Conservation (phyloP, 2,113 vertebrate species). For the Euleptes europaea region DNA sequence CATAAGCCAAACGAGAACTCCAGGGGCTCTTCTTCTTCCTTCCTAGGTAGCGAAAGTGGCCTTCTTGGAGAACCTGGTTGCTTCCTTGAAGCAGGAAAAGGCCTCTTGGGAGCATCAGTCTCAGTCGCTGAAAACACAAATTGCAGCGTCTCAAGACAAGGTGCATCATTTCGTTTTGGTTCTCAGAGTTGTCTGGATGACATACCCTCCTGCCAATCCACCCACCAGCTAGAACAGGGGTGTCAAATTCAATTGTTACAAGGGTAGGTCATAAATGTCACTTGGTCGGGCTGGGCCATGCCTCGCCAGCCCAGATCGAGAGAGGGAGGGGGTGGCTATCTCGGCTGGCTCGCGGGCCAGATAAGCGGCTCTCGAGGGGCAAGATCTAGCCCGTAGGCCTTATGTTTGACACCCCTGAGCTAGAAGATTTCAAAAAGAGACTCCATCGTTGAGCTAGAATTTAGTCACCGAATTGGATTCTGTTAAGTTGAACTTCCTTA, state of each 20-base stretch:
- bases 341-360: too few species aligned
- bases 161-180: constrained; percentile 40
- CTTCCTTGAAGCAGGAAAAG: constrained; percentile 78
- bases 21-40: constrained; percentile 4
- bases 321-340: too few species aligned
- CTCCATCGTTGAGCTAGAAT: neutral
- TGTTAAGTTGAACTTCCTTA: neutral
- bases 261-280: too few species aligned
- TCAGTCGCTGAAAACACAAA: constrained; percentile 75
- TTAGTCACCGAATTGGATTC: neutral
- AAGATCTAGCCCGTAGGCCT: too few species aligned
- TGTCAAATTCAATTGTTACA: too few species aligned
- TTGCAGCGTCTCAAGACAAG: constrained; percentile 79
- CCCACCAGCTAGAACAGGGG: too few species aligned
- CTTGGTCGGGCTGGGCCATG: too few species aligned
- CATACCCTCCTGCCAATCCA: neutral
- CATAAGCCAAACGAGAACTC: neutral
- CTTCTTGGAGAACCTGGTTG: constrained; percentile 75
- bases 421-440: too few species aligned
- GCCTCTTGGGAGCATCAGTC: constrained; percentile 77
- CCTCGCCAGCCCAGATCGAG: too few species aligned
- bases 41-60: constrained; percentile 77
- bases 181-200: rapidly evolving
- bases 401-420: too few species aligned
- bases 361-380: too few species aligned